Conservation (phyloP, 2,888 invertebrate genomes). For the Masnerella sp. region DNA sequence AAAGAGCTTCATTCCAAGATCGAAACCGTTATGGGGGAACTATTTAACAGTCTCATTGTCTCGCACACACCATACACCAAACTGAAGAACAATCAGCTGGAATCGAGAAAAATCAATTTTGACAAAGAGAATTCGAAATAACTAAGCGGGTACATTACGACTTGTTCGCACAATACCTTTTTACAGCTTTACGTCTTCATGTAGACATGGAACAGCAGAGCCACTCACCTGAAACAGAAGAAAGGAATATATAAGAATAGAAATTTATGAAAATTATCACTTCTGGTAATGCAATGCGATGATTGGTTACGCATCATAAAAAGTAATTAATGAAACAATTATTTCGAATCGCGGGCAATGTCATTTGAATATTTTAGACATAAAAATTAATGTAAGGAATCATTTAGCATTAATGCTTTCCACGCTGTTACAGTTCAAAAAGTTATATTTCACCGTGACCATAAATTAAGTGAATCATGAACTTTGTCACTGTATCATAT, state of each 20-base stretch:
- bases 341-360: neutral
- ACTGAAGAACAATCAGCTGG: neutral
- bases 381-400: constrained; percentile 11
- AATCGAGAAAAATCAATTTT: neutral
- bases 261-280: constrained; percentile 15
- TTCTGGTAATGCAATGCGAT: neutral
- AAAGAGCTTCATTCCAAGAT: neutral
- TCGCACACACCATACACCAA: neutral
- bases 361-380: neutral
- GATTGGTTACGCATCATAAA: neutral
- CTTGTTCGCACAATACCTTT: constrained; percentile 28
- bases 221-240: constrained; percentile 49
- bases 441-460: constrained; percentile 28
- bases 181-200: neutral
- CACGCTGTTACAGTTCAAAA: constrained; percentile 21
- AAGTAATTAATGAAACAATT: constrained; percentile 10
- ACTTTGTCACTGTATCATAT: constrained; percentile 48
- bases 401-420: constrained; percentile 10
- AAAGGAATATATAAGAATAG: constrained; percentile 21
- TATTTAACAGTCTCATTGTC: neutral
- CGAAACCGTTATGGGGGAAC: constrained; percentile 18
- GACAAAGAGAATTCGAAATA: neutral
- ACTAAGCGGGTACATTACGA: neutral
- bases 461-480: constrained; percentile 37
- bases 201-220: neutral